Percentiles rank a stretch among this genome's conserved stretches.
phyloP scores from a whole-genome alignment of 2,797 vertebrate genomes.

The Pangasius djambal region DNA sequence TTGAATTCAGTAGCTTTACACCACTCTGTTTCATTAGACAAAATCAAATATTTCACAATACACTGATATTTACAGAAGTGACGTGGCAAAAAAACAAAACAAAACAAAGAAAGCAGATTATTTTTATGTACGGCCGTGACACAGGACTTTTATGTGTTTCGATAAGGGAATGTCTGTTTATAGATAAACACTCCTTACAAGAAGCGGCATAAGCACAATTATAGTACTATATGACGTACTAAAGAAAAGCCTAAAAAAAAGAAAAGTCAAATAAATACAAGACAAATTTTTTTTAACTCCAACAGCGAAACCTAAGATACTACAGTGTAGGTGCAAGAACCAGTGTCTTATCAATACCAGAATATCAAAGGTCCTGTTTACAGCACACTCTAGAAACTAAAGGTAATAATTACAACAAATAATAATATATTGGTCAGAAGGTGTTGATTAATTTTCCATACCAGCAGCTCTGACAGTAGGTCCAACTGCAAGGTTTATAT shows the following conservation, averaged over 20 bases:
- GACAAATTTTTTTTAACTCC: neutral
- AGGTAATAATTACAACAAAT: neutral
- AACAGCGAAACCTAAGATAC: neutral
- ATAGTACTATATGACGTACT: neutral
- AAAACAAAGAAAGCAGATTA: neutral
- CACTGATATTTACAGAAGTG: neutral
- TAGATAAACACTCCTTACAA: neutral
- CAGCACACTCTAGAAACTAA: neutral
- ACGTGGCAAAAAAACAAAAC: neutral
- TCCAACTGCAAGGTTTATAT: neutral
- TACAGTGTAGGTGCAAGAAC: neutral
- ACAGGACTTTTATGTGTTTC: neutral
- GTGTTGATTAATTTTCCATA: neutral
- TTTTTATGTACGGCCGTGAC: neutral
- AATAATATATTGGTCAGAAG: neutral
- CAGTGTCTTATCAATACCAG: neutral
- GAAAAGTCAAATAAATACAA: neutral
- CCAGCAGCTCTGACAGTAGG: neutral
- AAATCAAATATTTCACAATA: neutral
- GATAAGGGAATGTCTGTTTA: neutral
- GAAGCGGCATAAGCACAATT: no score
- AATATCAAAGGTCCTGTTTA: neutral
- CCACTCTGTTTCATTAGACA: neutral
- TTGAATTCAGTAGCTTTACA: neutral
- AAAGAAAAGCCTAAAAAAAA: neutral